Conservation (phyloP, 1,140 invertebrate genomes). For the Harpegnathos saltator region DNA sequence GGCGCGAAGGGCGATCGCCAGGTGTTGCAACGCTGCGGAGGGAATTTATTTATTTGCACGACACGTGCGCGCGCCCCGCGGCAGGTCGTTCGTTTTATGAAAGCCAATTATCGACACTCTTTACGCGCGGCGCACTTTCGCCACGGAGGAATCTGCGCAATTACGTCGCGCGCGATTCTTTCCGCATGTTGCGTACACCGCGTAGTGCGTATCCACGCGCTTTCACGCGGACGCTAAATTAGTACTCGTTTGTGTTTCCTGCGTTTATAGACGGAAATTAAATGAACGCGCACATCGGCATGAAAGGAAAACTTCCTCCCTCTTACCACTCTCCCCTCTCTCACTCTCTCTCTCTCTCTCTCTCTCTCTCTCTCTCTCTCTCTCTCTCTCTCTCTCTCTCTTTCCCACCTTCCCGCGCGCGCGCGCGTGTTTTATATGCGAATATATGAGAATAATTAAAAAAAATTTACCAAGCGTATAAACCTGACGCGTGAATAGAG, state of each 20-base stretch:
- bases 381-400: too few relatives aligned
- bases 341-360: too few relatives aligned
- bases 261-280: conserved; percentile 24
- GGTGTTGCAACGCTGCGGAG: too few relatives aligned
- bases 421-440: neutral
- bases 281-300: conserved; percentile 5
- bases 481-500: conserved; percentile 44
- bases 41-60: too few relatives aligned
- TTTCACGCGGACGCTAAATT: conserved; percentile 30
- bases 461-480: conserved; percentile 25
- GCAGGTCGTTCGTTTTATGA: too few relatives aligned
- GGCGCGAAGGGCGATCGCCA: too few relatives aligned
- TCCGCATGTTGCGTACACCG: neutral
- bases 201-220: neutral
- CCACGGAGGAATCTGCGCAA: neutral
- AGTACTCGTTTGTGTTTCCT: conserved; percentile 18
- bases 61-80: too few relatives aligned
- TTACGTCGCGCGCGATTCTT: neutral
- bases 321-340: too few relatives aligned
- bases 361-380: neutral
- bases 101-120: neutral
- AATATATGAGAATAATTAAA: conserved; percentile 49
- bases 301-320: conserved; percentile 24
- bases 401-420: too few relatives aligned
- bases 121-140: too few relatives aligned